phyloP scores from a whole-genome alignment of 2,797 vertebrate species.

The Molossus alvarezi region DNA sequence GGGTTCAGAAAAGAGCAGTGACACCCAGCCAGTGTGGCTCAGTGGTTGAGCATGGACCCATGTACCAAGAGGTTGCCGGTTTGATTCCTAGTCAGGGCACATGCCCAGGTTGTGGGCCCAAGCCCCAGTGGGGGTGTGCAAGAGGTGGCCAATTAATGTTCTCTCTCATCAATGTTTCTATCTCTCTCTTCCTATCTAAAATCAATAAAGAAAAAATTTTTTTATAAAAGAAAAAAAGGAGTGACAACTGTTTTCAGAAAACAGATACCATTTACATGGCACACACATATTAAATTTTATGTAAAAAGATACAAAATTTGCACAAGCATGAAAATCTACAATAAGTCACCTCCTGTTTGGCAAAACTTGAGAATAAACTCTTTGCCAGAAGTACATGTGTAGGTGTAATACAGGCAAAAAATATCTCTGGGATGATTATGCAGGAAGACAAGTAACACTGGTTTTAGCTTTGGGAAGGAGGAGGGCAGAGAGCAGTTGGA shows the following conservation, averaged over 20 bases:
- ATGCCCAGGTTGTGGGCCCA: too few relatives aligned
- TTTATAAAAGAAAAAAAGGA: not conserved
- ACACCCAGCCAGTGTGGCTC: not conserved
- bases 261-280: not conserved
- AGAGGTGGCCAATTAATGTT: too few relatives aligned
- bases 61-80: too few relatives aligned
- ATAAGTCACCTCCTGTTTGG: not conserved
- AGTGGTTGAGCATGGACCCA: too few relatives aligned
- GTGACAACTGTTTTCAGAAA: constrained; percentile 43
- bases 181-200: too few relatives aligned
- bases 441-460: not conserved
- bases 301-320: not conserved
- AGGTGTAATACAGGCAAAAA: constrained; percentile 22
- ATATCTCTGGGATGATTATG: not conserved
- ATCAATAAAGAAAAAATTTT: too few relatives aligned
- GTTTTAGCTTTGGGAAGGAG: not conserved
- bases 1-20: constrained; percentile 25
- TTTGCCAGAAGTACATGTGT: not conserved
- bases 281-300: not conserved
- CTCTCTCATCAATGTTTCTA: too few relatives aligned
- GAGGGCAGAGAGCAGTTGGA: not conserved
- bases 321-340: not conserved
- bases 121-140: too few relatives aligned
- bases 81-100: too few relatives aligned
- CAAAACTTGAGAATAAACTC: constrained; percentile 26